Conservation (phyloP, 1,140 invertebrate species). For the Papilio helenus region DNA sequence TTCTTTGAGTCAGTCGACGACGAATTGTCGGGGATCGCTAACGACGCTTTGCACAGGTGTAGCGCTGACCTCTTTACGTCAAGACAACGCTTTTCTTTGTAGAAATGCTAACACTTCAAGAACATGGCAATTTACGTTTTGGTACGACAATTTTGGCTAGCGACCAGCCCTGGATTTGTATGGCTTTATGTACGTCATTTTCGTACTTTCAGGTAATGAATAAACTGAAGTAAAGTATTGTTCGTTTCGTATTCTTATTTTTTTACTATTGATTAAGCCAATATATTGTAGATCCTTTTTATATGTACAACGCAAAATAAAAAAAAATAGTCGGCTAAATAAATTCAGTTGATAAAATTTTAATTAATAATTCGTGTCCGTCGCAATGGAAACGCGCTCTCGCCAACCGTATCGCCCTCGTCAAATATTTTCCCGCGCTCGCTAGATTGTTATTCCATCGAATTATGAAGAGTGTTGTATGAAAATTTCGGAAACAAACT, state of each 20-base stretch:
- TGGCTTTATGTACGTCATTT: neutral
- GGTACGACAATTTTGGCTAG: neutral
- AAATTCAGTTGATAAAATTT: constrained; percentile 21
- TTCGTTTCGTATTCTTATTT: too few relatives aligned
- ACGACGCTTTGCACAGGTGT: neutral
- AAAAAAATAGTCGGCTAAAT: neutral
- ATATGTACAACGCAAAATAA: neutral
- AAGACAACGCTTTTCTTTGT: neutral
- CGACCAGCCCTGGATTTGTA: neutral
- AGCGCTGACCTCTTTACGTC: constrained; percentile 2
- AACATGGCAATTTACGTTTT: neutral
- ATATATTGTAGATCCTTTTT: too few relatives aligned
- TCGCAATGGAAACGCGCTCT: constrained; percentile 42
- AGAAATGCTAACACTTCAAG: neutral
- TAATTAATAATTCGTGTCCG: neutral
- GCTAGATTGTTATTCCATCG: constrained; percentile 50
- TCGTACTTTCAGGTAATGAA: neutral
- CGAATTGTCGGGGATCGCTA: neutral
- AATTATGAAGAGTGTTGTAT: constrained; percentile 47
- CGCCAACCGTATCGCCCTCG: constrained; percentile 42
- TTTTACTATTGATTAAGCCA: too few relatives aligned
- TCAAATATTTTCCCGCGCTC: constrained; percentile 52
- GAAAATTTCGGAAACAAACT: constrained; percentile 41
- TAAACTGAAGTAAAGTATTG: neutral
- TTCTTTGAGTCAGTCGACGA: neutral